A percentile compares a stretch with the other conserved stretches of the same genome.
Evolutionary conservation across 2,113 vertebrate genomes (phyloP).

Genomic region (Stictonetta naevosa): DNA sequence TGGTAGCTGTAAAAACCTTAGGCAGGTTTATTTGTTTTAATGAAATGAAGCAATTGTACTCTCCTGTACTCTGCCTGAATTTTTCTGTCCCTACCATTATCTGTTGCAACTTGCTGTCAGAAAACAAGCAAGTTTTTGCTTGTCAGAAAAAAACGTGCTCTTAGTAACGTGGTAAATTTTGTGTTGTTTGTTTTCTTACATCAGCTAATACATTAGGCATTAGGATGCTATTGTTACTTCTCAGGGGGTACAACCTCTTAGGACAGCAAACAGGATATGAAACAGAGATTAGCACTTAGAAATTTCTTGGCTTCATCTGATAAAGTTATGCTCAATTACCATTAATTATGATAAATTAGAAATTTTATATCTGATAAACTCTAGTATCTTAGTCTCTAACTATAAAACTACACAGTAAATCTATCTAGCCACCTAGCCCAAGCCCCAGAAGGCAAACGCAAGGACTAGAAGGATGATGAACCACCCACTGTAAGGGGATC

Average conservation of each 20-base stretch:
- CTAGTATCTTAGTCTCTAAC: background rate
- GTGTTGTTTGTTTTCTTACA: background rate
- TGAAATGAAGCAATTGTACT: background rate
- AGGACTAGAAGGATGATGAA: too few relatives aligned
- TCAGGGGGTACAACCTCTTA: background rate
- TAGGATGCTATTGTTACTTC: background rate
- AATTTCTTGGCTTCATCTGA: background rate
- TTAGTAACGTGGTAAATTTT: background rate
- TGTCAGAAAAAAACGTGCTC: background rate
- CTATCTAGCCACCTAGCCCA: background rate
- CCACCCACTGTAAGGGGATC: too few relatives aligned
- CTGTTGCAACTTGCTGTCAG: background rate
- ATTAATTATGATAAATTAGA: too few relatives aligned
- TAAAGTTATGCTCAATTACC: background rate
- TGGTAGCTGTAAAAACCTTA: background rate
- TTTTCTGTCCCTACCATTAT: background rate
- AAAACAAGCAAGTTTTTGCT: too few relatives aligned
- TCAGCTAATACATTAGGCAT: background rate
- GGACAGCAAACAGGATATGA: background rate
- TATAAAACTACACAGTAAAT: background rate
- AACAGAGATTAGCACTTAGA: background rate
- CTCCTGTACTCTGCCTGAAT: background rate
- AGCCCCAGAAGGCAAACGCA: too few relatives aligned
- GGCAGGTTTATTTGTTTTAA: background rate
- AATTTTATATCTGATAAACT: background rate